A percentile compares a stretch with the other conserved stretches of the same genome.
phyloP scores from a whole-genome alignment of 2,888 invertebrate species.

The Pyrocoelia pectoralis region DNA sequence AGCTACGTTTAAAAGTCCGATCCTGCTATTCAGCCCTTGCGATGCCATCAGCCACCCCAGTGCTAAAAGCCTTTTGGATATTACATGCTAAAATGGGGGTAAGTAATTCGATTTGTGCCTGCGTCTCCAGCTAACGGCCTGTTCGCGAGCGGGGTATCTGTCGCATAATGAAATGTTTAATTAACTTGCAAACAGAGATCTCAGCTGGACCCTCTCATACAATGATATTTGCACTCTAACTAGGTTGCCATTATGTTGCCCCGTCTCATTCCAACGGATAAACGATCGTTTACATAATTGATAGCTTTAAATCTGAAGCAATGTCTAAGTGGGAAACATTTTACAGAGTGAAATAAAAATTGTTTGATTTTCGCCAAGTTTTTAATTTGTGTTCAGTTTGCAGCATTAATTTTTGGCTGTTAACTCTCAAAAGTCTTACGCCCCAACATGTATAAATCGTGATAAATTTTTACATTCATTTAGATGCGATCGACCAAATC shows the following conservation, averaged over 20 bases:
- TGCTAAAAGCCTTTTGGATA: constrained; percentile 62
- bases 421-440: constrained; percentile 49
- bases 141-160: constrained; percentile 49
- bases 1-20: constrained; percentile 34
- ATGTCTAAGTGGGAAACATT: constrained; percentile 35
- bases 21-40: constrained; percentile 38
- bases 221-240: constrained; percentile 45
- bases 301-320: constrained; percentile 33
- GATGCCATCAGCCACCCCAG: constrained; percentile 56
- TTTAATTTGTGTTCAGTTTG: constrained; percentile 53
- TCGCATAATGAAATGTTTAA: constrained; percentile 56
- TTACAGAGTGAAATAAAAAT: constrained; percentile 40
- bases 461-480: constrained; percentile 57
- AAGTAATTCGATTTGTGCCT: constrained; percentile 61
- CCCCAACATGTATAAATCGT: constrained; percentile 52
- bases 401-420: constrained; percentile 53
- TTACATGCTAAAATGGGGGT: constrained; percentile 63
- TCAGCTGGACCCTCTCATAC: constrained; percentile 46
- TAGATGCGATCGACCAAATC: constrained; percentile 50
- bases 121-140: constrained; percentile 49
- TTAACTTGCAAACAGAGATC: constrained; percentile 54
- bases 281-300: constrained; percentile 33
- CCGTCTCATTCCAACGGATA: constrained; percentile 33
- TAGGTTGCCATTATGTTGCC: constrained; percentile 43
- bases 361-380: constrained; percentile 48